phyloP scores from a whole-genome alignment of 2,113 vertebrate genomes.

The Heterochromis multidens region DNA sequence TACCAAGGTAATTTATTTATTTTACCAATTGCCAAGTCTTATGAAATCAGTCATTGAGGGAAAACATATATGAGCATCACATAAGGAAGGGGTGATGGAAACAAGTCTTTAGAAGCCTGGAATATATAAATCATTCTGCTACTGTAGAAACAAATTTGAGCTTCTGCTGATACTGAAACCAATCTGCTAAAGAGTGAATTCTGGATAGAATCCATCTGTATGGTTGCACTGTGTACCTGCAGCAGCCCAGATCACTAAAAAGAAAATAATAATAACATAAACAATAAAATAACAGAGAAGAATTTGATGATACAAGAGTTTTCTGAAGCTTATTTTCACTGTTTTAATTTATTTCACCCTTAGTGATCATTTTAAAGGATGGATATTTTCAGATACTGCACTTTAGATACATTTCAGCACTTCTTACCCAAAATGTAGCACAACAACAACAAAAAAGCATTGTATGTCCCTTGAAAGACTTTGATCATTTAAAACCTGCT shows the following conservation, averaged over 20 bases:
- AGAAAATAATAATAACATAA: no score
- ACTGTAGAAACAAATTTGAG: neutral
- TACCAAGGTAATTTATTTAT: constrained; percentile 65
- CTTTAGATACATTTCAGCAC: no score
- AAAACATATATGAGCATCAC: neutral
- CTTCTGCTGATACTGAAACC: neutral
- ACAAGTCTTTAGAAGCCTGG: neutral
- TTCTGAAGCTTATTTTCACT: neutral
- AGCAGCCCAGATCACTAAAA: no score
- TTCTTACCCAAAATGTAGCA: no score
- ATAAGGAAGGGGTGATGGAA: neutral
- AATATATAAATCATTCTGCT: neutral
- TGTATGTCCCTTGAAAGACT: neutral
- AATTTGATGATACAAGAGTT: neutral
- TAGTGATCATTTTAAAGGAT: neutral
- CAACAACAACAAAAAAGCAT: no score
- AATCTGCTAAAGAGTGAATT: neutral
- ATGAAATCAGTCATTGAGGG: neutral
- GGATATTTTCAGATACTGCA: no score
- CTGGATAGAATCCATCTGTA: neutral
- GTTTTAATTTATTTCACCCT: neutral
- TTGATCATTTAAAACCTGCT: neutral
- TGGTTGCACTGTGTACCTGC: neutral
- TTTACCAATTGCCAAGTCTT: constrained; percentile 9
- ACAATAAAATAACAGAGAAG: neutral